Evolutionary conservation across 2,113 vertebrate species (phyloP).

Genomic region (Promerops cafer): DNA sequence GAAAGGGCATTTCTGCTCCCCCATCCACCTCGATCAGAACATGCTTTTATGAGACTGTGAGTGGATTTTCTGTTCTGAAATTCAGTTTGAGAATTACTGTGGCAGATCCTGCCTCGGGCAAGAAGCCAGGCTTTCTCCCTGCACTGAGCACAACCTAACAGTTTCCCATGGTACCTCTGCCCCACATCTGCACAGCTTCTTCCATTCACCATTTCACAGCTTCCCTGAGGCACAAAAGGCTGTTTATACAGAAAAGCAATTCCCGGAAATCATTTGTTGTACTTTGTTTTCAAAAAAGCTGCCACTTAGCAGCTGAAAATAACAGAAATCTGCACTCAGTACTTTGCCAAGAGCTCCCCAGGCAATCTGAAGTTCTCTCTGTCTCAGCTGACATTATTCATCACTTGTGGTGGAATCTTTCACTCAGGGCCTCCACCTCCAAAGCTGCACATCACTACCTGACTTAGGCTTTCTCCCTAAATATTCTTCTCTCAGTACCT

Average conservation of each 20-base stretch:
- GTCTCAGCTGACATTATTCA: not conserved
- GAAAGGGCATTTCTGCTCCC: not conserved
- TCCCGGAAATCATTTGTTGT: not conserved
- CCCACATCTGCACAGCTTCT: not conserved
- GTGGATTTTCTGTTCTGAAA: not conserved
- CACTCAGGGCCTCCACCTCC: not conserved
- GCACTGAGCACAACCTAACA: not conserved
- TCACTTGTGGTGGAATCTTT: not conserved
- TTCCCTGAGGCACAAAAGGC: not conserved
- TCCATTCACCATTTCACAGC: not conserved
- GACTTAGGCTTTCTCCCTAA: not conserved
- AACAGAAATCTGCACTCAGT: not conserved
- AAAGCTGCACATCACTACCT: not conserved
- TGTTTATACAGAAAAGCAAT: not conserved
- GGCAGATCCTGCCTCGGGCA: not conserved
- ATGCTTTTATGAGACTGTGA: not conserved
- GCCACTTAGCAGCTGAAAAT: not conserved
- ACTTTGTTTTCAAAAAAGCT: slow-evolving; percentile 10
- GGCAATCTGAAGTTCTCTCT: not conserved
- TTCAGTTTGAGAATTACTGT: not conserved
- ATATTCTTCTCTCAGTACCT: not conserved
- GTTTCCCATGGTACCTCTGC: not conserved
- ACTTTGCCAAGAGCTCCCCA: not conserved
- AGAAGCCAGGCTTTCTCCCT: not conserved
- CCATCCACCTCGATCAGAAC: not conserved